Percentiles rank a stretch among this genome's conserved stretches.
These are phyloP conservation scores for Tyto alba DNA, from an alignment of 2,113 vertebrate species.

Conservation along the genomic window DNA sequence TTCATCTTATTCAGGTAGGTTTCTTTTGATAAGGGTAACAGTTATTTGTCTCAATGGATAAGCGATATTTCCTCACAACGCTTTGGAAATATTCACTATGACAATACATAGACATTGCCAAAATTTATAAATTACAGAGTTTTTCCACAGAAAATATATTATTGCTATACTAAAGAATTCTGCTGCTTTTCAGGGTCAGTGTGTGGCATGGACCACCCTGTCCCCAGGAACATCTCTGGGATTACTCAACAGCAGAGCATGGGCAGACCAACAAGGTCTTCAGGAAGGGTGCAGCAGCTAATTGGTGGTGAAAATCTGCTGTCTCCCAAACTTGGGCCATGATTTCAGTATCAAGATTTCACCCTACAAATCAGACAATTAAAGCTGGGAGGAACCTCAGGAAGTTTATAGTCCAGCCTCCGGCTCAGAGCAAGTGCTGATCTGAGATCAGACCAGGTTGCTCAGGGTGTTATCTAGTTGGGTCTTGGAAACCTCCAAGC, in stretches of 20 bases:
- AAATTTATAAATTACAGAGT: neutral
- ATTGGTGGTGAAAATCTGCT: neutral
- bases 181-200: neutral
- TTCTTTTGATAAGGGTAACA: neutral
- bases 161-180: neutral
- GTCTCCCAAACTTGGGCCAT: neutral
- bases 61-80: neutral
- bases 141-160: neutral
- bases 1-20: neutral
- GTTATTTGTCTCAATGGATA: neutral
- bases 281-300: neutral
- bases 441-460: neutral
- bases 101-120: neutral
- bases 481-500: neutral
- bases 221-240: accelerated
- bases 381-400: neutral
- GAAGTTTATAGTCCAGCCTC: neutral
- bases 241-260: neutral
- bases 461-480: accelerated
- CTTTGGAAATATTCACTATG: neutral
- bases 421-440: neutral
- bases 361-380: neutral
- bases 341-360: neutral
- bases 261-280: neutral
- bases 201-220: accelerated